Evolutionary conservation across 2,113 vertebrate genomes (phyloP).

Genomic region (Dromas ardeola): DNA sequence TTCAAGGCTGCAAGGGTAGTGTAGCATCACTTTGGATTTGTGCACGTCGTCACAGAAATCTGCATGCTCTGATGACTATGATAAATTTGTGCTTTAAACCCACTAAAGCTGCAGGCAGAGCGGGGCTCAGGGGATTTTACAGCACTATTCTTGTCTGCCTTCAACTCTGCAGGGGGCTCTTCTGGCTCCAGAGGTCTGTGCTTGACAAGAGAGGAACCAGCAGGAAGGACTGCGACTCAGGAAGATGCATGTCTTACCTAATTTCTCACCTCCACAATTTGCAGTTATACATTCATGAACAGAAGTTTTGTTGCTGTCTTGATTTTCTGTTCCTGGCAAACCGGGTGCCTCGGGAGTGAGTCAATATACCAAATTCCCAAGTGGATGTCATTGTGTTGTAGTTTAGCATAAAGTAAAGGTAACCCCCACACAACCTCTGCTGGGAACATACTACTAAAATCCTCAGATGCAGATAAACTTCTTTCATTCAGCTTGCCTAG

Average conservation of each 20-base stretch:
- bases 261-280: neutral
- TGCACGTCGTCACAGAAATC: neutral
- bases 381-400: neutral
- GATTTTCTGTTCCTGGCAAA: neutral
- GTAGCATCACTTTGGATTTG: neutral
- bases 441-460: neutral
- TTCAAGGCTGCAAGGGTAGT: neutral
- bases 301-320: neutral
- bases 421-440: neutral
- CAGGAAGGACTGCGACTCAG: neutral
- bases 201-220: neutral
- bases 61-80: neutral
- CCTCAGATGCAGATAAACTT: neutral
- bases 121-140: neutral
- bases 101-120: neutral
- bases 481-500: neutral
- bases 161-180: neutral
- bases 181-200: neutral
- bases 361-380: accelerated
- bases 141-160: neutral
- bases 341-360: neutral
- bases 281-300: neutral
- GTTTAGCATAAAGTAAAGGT: neutral
- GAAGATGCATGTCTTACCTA: accelerated
- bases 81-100: conserved; percentile 1